Conservation (phyloP, 2,797 vertebrate genomes). For the Spheniscus humboldti region DNA sequence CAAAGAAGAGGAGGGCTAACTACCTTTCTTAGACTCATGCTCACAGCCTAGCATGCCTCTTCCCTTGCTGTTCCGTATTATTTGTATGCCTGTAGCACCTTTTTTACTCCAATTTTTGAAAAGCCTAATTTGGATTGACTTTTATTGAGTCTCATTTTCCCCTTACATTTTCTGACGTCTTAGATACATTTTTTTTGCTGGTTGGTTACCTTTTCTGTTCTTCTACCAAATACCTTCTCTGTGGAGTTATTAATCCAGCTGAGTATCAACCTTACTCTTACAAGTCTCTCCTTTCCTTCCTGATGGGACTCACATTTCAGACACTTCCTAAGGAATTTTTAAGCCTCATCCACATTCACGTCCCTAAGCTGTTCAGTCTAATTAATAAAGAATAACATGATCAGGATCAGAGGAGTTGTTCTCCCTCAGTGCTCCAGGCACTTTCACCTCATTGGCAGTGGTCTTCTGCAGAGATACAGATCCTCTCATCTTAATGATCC, state of each 20-base stretch:
- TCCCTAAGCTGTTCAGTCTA: neutral
- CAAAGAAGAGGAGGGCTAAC: neutral
- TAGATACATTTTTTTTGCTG: neutral
- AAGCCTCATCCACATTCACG: neutral
- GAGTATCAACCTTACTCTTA: neutral
- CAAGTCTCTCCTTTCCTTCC: neutral
- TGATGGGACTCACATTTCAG: neutral
- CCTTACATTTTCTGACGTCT: neutral
- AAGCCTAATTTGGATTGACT: neutral
- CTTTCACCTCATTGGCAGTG: neutral
- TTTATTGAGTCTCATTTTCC: neutral
- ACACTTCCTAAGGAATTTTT: neutral
- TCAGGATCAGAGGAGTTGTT: neutral
- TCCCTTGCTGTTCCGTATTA: neutral
- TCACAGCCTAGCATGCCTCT: neutral
- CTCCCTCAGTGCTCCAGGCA: neutral
- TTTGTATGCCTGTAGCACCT: neutral
- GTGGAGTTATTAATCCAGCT: neutral
- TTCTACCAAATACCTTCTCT: neutral
- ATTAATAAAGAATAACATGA: neutral
- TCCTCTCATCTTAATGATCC: neutral
- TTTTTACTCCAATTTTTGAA: neutral
- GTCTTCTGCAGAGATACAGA: neutral
- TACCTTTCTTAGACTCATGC: neutral
- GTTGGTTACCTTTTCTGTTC: neutral